A percentile compares a stretch with the other conserved stretches of the same genome.
These are phyloP conservation scores for Cygnus atratus DNA, from an alignment of 2,113 vertebrate genomes.

Conservation along the genomic window DNA sequence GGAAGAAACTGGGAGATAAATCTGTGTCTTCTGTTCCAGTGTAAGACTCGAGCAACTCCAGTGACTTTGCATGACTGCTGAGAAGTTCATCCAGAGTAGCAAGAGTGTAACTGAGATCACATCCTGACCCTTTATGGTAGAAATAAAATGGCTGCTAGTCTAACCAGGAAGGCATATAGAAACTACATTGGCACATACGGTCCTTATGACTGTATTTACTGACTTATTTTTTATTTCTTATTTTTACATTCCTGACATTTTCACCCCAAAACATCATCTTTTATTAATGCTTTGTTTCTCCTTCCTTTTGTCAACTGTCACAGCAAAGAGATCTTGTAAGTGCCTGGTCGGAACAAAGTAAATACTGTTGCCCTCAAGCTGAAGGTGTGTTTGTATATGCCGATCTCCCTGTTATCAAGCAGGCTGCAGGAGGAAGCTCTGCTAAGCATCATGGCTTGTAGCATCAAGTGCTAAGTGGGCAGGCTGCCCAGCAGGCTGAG, in stretches of 20 bases:
- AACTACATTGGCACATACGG: neutral
- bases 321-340: neutral
- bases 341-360: slow-evolving; percentile 4
- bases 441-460: neutral
- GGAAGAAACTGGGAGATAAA: neutral
- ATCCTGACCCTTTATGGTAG: neutral
- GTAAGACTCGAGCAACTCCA: neutral
- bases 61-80: neutral
- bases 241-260: neutral
- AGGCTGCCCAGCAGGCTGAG: neutral
- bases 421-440: slow-evolving; percentile 22
- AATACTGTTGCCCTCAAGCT: neutral
- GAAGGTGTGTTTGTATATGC: neutral
- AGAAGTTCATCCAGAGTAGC: neutral
- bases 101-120: neutral
- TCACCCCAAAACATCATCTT: neutral
- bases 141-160: slow-evolving; percentile 1
- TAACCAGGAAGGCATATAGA: neutral
- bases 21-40: neutral
- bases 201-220: neutral
- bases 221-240: neutral
- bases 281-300: neutral
- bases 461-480: slow-evolving; percentile 20
- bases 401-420: slow-evolving; percentile 12
- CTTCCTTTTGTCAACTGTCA: neutral